These are phyloP conservation scores for Baronia brevicornis DNA, from an alignment of 2,888 invertebrate genomes.

Conservation along the genomic window DNA sequence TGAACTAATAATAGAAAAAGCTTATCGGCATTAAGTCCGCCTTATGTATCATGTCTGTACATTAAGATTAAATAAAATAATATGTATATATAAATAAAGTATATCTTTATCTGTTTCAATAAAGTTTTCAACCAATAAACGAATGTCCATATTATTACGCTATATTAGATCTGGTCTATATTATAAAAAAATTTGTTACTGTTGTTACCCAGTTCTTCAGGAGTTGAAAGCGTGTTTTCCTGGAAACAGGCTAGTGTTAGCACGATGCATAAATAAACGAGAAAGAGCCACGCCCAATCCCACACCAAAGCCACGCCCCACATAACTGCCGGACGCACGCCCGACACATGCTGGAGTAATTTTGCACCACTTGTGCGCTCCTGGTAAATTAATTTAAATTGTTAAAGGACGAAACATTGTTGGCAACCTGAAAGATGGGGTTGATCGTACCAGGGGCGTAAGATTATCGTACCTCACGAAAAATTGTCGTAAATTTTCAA, in stretches of 20 bases:
- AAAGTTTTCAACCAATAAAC: not conserved
- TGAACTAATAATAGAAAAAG: no score
- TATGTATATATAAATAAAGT: no score
- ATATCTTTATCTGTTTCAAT: no score
- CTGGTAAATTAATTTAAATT: constrained; percentile 68
- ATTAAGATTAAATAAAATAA: no score
- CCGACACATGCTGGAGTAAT: constrained; percentile 83
- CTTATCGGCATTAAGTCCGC: no score
- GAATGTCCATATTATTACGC: no score
- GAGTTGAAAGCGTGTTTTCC: constrained; percentile 77
- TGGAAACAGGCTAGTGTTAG: constrained; percentile 79
- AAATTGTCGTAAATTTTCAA: no score
- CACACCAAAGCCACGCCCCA: constrained; percentile 82
- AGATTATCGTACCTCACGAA: no score
- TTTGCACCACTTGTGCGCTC: constrained; percentile 82
- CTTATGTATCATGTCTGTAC: no score
- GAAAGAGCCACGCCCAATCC: constrained; percentile 79
- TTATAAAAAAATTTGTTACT: not conserved
- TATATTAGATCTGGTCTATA: not conserved
- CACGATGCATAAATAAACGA: constrained; percentile 76
- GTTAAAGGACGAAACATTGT: no score
- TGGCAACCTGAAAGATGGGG: no score
- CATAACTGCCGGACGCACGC: constrained; percentile 79
- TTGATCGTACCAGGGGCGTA: no score
- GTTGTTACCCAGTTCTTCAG: constrained; percentile 68